Percentiles rank a stretch among this genome's conserved stretches.
These are phyloP conservation scores for Pachypsylla venusta DNA, from an alignment of 1,140 invertebrate species.

Conservation along the genomic window DNA sequence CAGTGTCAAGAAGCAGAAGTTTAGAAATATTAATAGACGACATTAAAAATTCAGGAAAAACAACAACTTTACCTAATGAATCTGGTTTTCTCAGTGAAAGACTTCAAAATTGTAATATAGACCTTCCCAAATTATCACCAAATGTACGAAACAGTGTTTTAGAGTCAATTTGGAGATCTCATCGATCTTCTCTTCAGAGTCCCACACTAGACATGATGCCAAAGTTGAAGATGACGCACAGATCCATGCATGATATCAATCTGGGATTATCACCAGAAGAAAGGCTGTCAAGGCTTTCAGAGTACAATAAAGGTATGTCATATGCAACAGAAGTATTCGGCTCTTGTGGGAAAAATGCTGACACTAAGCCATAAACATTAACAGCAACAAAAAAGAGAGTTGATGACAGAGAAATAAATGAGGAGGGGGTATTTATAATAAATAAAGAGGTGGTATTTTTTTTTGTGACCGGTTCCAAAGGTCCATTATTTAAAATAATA, in stretches of 20 bases:
- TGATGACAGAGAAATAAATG: no score
- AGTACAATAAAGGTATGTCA: neutral
- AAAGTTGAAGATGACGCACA: constrained; percentile 9
- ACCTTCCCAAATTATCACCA: constrained; percentile 18
- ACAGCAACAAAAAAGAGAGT: no score
- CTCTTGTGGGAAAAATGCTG: no score
- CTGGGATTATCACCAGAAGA: neutral
- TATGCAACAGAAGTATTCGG: no score
- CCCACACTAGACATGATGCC: constrained; percentile 27
- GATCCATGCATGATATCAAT: neutral
- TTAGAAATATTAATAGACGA: constrained; percentile 36
- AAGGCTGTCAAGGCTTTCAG: neutral
- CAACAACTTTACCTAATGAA: constrained; percentile 28
- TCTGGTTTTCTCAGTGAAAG: constrained; percentile 24
- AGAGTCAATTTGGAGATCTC: constrained; percentile 9
- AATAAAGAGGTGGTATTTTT: no score
- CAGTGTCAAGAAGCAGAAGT: constrained; percentile 42
- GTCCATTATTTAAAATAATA: no score
- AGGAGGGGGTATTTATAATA: no score
- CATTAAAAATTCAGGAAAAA: constrained; percentile 32
- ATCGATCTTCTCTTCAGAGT: constrained; percentile 17
- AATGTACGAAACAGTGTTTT: neutral
- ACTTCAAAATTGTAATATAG: constrained; percentile 30
- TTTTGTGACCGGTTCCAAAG: no score
- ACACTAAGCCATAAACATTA: no score